Evolutionary conservation across 2,113 vertebrate genomes (phyloP), one percentile per base, ranked within the genome.

Genomic region (Dissostichus mawsoni): DNA sequence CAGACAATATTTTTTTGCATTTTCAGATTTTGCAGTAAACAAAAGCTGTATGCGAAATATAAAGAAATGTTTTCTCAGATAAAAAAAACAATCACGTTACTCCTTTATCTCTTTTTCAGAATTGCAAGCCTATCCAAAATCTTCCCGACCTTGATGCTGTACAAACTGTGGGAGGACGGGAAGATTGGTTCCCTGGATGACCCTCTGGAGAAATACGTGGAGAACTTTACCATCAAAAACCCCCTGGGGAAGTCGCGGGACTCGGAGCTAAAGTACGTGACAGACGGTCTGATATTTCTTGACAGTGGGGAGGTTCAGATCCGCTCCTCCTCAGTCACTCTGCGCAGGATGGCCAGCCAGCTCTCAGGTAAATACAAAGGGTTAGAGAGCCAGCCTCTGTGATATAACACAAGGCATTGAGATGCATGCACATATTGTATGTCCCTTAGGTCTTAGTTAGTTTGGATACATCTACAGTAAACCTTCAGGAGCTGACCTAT

Each of bases 341-440:
- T 99, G 76, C 95, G 96, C 45, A 95, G 98, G 67, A 98, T 99
- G 97, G 98, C 96, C 81, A 97, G 98, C 50, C 98, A 99, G 81
- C 93, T 95, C 69, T 95, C 94, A 77, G 94, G 94, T 95, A 74
- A 10, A 16, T 14, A 20, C 48, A 36, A 6, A 1, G n/a, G 44
- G 14, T 66, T 8, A 41, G 23, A 44, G 36, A 67, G 12, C 48
- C 18, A 69, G 44, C n/a, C 14, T 2, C 29, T 63, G 18, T 17
- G 3, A 58, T 50, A 23, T 25, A 8, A 44, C 9, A 17, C 20
- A 47, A 58, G 11, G 17, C 8, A 33, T 17, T 58, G 12, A 44
- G 71, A 63, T 14, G 3, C 25, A 45, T 29, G 64, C 13, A 48
- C 17, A 64, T 17, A 8, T 29, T 3, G 17, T 7, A 2, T 62